phyloP scores from a whole-genome alignment of 37 sponge, comb jelly and placozoan species.

The Halisarca cf. caerulea region DNA sequence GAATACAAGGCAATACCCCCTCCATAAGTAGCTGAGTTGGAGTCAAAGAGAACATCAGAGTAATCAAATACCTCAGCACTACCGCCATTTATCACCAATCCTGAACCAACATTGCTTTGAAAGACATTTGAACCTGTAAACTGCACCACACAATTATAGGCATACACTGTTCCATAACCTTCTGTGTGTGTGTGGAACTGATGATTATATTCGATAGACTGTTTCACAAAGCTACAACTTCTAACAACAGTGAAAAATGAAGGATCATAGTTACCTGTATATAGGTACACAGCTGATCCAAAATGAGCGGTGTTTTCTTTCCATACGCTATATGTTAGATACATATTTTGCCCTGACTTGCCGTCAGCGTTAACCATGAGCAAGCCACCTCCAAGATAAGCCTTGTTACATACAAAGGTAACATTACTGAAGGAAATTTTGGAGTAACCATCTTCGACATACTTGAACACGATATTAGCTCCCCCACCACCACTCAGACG shows the following conservation, averaged over 20 bases:
- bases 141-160: background rate
- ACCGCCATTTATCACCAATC: background rate
- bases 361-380: too few relatives aligned
- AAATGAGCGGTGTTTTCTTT: background rate
- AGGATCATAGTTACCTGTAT: too few relatives aligned
- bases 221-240: too few relatives aligned
- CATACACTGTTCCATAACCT: slow-evolving; percentile 1
- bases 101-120: background rate
- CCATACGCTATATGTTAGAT: too few relatives aligned
- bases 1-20: background rate
- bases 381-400: slow-evolving; percentile 12
- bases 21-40: background rate
- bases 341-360: too few relatives aligned
- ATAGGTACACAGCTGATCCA: slow-evolving; percentile 6
- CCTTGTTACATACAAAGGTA: background rate
- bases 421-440: too few relatives aligned
- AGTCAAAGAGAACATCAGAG: background rate
- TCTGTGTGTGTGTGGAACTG: too few relatives aligned
- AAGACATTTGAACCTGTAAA: background rate
- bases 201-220: too few relatives aligned
- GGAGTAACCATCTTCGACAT: too few relatives aligned
- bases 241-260: too few relatives aligned
- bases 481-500: background rate
- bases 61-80: background rate
- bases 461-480: too few relatives aligned